Base-by-base conservation (phyloP, 1,140 invertebrate genomes). In the Drosophila novamexicana region DNA sequence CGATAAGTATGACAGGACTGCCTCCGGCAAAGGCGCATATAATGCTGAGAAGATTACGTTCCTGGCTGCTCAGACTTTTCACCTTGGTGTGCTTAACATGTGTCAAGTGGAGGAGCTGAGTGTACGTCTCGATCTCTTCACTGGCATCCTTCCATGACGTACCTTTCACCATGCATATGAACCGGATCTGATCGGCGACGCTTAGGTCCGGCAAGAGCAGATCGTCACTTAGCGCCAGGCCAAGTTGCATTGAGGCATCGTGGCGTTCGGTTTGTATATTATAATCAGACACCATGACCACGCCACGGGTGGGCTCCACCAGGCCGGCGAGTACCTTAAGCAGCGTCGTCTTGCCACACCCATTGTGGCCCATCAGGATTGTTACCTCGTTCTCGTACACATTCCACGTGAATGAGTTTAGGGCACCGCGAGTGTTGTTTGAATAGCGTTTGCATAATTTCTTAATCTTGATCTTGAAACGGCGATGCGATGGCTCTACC, bases 291-390 rank as follows among this genome's bases (percentile, higher is more conserved):
- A 98, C 93, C 39, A 93, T 85, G 4, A 96, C 95, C n/a, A 94
- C 94, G 1, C 97, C 97, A 34, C 93, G 94, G 0, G 94, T 95
- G 37, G 96, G 95, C 7, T 95, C 94, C 56, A 95, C 93, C 83
- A 97, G 94, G 29, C 96, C 96, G 71, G 96, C 97, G 1, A 97
- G 92, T 93, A 94, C 94, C 86, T 89, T 96, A 95, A 98, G 95
- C 81, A 96, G 93, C 53, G 96, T 97, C 32, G 95, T 96, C 93
- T 97, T 97, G 8, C 97, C 97, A 71, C 96, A 96, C 32, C 96
- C 96, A 91, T 97, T 97, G 77, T 96, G 97, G 10, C 97, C 97
- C 40, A 98, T 93, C 18, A 98, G 91, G 2, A 95, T 94, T 4
- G 95, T 95, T 63, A 96, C 95, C 88, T 95, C 94, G 75, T 96